Evolutionary conservation across 2,797 vertebrate species (phyloP).

Genomic region (Sebastes flavidus): DNA sequence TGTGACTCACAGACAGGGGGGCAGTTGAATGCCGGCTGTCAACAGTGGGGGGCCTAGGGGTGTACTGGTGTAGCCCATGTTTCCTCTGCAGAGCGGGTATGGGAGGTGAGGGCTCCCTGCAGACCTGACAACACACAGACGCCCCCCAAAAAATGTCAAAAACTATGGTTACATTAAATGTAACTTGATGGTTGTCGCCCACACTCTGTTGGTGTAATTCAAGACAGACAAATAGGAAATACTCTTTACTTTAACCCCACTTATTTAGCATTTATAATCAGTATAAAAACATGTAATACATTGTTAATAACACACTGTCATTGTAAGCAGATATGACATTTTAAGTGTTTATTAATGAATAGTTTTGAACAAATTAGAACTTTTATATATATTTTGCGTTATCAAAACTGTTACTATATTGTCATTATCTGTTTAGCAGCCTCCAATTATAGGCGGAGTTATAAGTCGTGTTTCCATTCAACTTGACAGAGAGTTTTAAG

Average conservation of each 20-base stretch:
- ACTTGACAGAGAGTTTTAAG: too few relatives aligned
- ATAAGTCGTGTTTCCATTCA: too few relatives aligned
- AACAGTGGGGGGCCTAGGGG: slow-evolving; percentile 56
- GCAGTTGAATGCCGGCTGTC: slow-evolving; percentile 53
- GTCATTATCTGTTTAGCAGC: background rate
- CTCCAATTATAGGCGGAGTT: background rate
- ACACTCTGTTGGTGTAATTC: background rate
- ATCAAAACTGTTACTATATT: background rate
- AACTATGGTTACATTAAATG: background rate
- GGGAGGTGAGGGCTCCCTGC: slow-evolving; percentile 83
- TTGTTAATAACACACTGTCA: background rate
- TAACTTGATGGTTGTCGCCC: background rate
- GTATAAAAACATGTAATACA: background rate
- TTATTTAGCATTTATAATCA: background rate
- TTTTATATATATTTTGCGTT: too few relatives aligned
- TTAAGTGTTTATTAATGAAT: background rate
- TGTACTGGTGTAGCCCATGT: slow-evolving; percentile 34
- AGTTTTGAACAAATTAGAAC: background rate
- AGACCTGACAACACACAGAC: slow-evolving; percentile 61
- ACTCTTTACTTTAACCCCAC: background rate
- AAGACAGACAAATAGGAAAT: background rate
- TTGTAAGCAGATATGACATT: background rate
- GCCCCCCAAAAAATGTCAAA: background rate
- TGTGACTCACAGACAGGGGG: slow-evolving; percentile 60
- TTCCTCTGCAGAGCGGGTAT: slow-evolving; percentile 86